Base-by-base conservation (phyloP, 2,797 vertebrate genomes). In the Leuciscus waleckii region DNA sequence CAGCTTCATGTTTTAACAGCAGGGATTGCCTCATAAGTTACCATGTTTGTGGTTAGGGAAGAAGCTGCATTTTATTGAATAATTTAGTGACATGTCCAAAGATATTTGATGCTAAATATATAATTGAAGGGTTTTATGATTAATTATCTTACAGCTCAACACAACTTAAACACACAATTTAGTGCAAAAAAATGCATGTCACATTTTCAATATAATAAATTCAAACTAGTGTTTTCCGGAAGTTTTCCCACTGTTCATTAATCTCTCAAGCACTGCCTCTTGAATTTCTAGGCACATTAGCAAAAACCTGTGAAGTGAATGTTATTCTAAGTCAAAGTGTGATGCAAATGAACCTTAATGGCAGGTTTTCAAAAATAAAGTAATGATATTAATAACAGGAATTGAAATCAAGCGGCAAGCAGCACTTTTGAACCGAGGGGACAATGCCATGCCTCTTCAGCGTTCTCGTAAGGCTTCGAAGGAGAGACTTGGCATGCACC, bases 401-500 rank as follows among this genome's bases (percentile, higher is more conserved):
- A 84, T 84, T 58, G 41, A 39, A 85, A 73, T 63, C 21, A 71
- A 58, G 67, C 76, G 61, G 43, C 7, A 14, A 69, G 49, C 21
- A 54, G 23, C n/a, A 51, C 58, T 73, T 81, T 75, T 68, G n/a
- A 68, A 69, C 43, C 19, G 8, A 49, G 26, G 23, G 8, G 37
- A 35, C 2, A 39, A 29, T 76, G 41, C 51, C 21, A 29, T 74
- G 69, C 56, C 49, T 70, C 49, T 71, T 58, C 11, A 76, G 49
- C 5, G 14, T 65, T 76, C 67, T 37, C 51, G 21, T 26, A 67
- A 39, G 5, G 11, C n/a, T 63, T 58, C 32, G 35, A 71, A 82
- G 51, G 61, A 73, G 49, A 78, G 63, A 61, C 63, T 69, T 84
- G 75, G 37, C 63, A 70, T 39, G 39, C 68, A 39, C 26, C 3